Conservation (phyloP, 2,888 invertebrate species). For the Caenorhabditis sp. region DNA sequence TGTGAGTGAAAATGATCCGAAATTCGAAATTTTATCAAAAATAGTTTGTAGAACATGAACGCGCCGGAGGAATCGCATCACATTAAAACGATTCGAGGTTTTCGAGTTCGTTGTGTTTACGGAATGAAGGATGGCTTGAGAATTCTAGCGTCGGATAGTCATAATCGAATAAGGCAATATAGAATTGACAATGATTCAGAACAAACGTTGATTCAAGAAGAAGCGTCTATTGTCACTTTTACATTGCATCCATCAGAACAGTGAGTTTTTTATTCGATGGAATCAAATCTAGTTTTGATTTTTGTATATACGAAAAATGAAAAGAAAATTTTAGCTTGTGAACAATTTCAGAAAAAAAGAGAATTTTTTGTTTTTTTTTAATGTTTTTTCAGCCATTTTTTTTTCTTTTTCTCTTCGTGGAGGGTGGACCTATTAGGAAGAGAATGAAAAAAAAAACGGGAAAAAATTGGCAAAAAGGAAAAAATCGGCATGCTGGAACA, state of each 20-base stretch:
- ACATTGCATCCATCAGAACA: constrained; percentile 39
- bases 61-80: neutral
- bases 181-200: constrained; percentile 8
- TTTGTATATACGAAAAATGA: too few species aligned
- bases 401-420: too few species aligned
- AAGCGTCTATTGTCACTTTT: constrained; percentile 20
- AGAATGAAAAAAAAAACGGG: too few species aligned
- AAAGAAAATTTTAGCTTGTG: too few species aligned
- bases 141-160: constrained; percentile 30
- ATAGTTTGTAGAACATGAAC: constrained; percentile 13
- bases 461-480: too few species aligned
- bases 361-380: too few species aligned
- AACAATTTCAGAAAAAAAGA: too few species aligned
- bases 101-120: constrained; percentile 29
- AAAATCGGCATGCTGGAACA: too few species aligned
- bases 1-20: constrained; percentile 25
- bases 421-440: too few species aligned
- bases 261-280: neutral
- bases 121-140: constrained; percentile 19
- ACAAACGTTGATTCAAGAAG: constrained; percentile 30
- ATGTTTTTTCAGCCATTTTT: too few species aligned
- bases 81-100: constrained; percentile 23
- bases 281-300: too few species aligned
- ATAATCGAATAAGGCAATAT: constrained; percentile 36
- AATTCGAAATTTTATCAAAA: neutral